These are phyloP conservation scores for Prionailurus viverrinus DNA, from an alignment of 2,113 vertebrate genomes.

Conservation along the genomic window DNA sequence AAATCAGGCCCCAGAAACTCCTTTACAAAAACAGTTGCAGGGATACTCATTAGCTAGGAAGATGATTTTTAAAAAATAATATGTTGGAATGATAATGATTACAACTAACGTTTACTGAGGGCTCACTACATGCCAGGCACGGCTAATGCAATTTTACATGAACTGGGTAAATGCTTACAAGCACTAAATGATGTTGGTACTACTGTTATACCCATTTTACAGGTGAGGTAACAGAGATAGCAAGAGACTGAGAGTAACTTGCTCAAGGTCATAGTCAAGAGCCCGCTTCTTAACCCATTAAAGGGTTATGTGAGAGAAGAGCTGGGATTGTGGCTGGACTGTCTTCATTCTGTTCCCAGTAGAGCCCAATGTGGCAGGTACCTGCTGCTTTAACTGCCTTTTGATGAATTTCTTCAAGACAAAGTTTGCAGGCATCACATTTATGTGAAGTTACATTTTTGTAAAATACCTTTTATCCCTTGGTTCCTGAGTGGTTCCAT, in stretches of 20 bases:
- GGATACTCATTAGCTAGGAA: not conserved
- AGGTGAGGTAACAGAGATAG: not conserved
- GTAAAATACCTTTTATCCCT: not conserved
- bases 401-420: not conserved
- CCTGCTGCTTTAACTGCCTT: not conserved
- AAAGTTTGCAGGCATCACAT: not conserved
- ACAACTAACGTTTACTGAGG: not conserved
- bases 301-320: not conserved
- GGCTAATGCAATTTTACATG: not conserved
- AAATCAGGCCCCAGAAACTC: not conserved
- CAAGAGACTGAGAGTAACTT: not conserved
- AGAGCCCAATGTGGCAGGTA: no score
- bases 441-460: not conserved
- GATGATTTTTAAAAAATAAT: not conserved
- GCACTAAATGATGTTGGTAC: not conserved
- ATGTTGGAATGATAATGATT: not conserved
- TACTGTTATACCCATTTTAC: not conserved
- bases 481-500: not conserved
- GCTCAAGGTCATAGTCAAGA: not conserved
- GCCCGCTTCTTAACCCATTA: not conserved
- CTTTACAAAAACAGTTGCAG: not conserved
- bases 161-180: not conserved
- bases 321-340: not conserved
- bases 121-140: not conserved
- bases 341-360: not conserved